Evolutionary conservation across 2,797 vertebrate genomes (phyloP), one percentile per base, ranked within the genome.

Genomic region (Halcyon leucocephala): DNA sequence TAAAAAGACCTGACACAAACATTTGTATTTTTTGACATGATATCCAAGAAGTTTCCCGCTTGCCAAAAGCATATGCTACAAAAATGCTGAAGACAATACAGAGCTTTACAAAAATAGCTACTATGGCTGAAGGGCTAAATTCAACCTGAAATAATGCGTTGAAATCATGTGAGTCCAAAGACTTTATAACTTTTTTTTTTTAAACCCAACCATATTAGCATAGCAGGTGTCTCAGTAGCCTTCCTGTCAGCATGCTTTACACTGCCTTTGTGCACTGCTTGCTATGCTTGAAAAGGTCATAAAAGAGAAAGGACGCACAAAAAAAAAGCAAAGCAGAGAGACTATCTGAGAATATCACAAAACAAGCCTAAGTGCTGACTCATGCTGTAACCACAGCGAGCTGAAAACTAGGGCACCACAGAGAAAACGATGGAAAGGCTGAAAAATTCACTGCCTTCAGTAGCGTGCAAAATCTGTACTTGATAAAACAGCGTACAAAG

Each of bases 401-500:
- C 61, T 3, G 41, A 58, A 74, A 91, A 66, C 39, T 15, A 49
- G 80, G 88, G 49, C 39, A 31, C 2, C 2, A 4, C 4, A 0
- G 51, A 31, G 39, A 46, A 22, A 39, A 33, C 0, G 0, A 42
- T 1, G 9, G 25, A 10, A 62, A 73, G 58, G 2, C 66, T 10
- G 42, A 64, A 61, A 73, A 70, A 35, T 4, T 29, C 62, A 5
- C 58, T 33, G 73, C 86, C 66, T 28, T 7, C 31, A 21, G 35
- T 3, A 10, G 51, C 0, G 2, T 1, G 7, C 10, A 22, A 22
- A 46, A n/a, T 29, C 1, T 28, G 17, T 28, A 5, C 15, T 37
- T 5, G 44, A 29, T 11, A 4, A 9, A 65, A 26, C 35, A 21
- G 37, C 12, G 1, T 0, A 4, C 7, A 26, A 16, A 86, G 28